Evolutionary conservation across 2,888 invertebrate genomes (phyloP).

Genomic region (Apodemia hepburni): DNA sequence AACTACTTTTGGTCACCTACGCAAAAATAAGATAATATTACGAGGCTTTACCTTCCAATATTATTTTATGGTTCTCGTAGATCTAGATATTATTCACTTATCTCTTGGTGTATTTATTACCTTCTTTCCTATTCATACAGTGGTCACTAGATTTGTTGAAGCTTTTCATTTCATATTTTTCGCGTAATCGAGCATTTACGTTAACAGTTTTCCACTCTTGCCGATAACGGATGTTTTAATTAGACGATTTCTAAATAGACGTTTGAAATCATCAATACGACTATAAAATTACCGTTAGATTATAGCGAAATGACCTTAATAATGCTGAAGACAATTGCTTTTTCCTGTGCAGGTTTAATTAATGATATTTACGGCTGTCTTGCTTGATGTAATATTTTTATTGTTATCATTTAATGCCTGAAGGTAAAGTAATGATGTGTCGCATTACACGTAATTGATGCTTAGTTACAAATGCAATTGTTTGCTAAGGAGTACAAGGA

Average conservation of each 20-base stretch:
- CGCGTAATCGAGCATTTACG: neutral
- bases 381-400: neutral
- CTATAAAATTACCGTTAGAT: slow-evolving; percentile 5
- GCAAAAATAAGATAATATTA: no score
- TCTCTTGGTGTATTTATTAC: no score
- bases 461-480: slow-evolving; percentile 59
- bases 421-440: slow-evolving; percentile 17
- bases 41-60: no score
- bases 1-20: no score
- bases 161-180: neutral
- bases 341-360: slow-evolving; percentile 7
- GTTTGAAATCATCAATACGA: neutral
- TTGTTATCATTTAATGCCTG: neutral
- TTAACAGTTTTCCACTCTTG: neutral
- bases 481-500: slow-evolving; percentile 62
- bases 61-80: no score
- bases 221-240: neutral
- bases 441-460: slow-evolving; percentile 49
- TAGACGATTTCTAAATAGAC: neutral
- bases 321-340: neutral
- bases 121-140: neutral
- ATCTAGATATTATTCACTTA: no score
- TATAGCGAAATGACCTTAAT: slow-evolving; percentile 2
- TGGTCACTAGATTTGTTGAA: neutral
- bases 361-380: neutral